These are phyloP conservation scores for Acrobasis repandana DNA, from an alignment of 2,888 invertebrate species.

Conservation along the genomic window DNA sequence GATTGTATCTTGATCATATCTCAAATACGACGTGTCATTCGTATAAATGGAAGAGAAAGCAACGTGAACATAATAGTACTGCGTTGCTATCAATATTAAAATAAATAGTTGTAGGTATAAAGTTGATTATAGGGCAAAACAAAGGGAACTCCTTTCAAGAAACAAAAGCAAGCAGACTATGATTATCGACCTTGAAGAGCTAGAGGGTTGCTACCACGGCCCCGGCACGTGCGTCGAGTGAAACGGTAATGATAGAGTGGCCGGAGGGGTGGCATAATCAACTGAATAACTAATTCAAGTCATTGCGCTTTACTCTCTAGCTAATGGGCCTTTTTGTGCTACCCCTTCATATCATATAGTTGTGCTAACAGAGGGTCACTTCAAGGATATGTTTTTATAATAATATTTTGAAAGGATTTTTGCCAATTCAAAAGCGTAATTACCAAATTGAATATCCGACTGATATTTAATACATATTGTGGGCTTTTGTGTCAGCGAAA, in stretches of 20 bases:
- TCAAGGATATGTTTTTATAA: constrained; percentile 57
- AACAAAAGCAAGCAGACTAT: constrained; percentile 60
- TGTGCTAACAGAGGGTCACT: constrained; percentile 49
- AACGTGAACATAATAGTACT: not conserved
- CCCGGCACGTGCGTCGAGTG: constrained; percentile 73
- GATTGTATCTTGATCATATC: constrained; percentile 3
- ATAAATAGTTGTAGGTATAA: not conserved
- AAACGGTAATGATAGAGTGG: constrained; percentile 80
- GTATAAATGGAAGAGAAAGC: constrained; percentile 1
- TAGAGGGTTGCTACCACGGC: constrained; percentile 63
- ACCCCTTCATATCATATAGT: constrained; percentile 54
- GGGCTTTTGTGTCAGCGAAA: constrained; percentile 19
- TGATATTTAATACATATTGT: constrained; percentile 10
- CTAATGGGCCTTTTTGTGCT: constrained; percentile 70
- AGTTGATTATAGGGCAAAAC: not conserved
- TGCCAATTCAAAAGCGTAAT: constrained; percentile 17
- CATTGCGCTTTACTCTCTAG: constrained; percentile 68
- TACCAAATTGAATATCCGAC: constrained; percentile 21
- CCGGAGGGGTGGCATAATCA: constrained; percentile 75
- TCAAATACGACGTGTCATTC: constrained; percentile 9
- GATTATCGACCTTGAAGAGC: constrained; percentile 75
- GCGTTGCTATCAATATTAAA: not conserved
- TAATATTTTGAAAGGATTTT: constrained; percentile 57
- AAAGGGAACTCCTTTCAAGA: constrained; percentile 32
- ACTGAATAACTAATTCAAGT: constrained; percentile 81